Conservation (phyloP, 2,113 vertebrate genomes). For the Alethe diademata region DNA sequence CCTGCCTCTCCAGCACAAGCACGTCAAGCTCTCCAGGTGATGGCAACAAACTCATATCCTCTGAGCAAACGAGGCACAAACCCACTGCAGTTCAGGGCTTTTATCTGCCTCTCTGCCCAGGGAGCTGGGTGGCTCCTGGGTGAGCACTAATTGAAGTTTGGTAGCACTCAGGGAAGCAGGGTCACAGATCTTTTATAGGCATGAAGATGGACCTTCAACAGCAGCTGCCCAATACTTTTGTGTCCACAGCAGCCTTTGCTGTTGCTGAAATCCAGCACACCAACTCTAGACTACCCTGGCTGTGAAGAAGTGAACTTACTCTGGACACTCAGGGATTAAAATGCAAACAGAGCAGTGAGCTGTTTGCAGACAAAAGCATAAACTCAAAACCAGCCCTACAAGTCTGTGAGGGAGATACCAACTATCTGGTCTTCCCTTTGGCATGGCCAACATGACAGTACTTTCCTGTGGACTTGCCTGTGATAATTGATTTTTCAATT, state of each 20-base stretch:
- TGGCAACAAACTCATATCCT: rapidly evolving
- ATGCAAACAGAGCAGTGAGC: not conserved
- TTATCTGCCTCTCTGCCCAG: not conserved
- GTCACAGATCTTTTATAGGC: rapidly evolving
- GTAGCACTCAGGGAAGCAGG: not conserved
- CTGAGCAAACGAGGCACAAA: not conserved
- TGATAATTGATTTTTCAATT: not conserved
- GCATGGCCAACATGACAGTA: not conserved
- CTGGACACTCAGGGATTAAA: not conserved
- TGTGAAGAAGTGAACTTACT: rapidly evolving
- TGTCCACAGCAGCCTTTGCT: not conserved
- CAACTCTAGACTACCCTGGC: not conserved
- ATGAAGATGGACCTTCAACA: not conserved
- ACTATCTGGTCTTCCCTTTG: not conserved
- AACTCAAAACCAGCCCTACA: not conserved
- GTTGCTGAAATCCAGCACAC: not conserved
- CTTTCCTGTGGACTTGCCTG: not conserved
- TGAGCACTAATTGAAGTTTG: not conserved
- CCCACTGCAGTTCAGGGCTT: rapidly evolving
- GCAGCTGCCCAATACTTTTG: not conserved
- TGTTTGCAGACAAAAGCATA: not conserved
- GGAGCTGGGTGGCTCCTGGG: not conserved
- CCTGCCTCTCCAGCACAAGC: rapidly evolving
- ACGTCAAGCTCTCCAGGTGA: not conserved
- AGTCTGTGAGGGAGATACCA: not conserved